These are phyloP conservation scores for Andrena fulva DNA, from an alignment of 2,888 invertebrate genomes.

Conservation along the genomic window DNA sequence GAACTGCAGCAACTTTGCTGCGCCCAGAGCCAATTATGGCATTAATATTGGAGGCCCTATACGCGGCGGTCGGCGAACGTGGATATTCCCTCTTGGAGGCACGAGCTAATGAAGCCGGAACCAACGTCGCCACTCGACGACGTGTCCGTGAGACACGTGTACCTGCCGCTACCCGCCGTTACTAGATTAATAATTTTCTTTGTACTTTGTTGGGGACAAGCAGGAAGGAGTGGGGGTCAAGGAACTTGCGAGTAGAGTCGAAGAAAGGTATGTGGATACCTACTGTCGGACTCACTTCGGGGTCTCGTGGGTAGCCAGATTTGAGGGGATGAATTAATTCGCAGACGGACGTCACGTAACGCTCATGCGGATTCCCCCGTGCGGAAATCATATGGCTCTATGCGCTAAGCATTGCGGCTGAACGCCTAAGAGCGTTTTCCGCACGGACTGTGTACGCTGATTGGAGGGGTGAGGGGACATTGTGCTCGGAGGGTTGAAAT, in stretches of 20 bases:
- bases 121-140: not conserved
- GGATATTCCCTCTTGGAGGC: constrained; percentile 21
- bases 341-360: too few relatives aligned
- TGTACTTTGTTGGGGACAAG: not conserved
- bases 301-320: too few relatives aligned
- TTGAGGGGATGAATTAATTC: too few relatives aligned
- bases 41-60: constrained; percentile 51
- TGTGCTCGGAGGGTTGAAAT: too few relatives aligned
- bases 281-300: too few relatives aligned
- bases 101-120: constrained; percentile 44
- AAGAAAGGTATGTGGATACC: too few relatives aligned
- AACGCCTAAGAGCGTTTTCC: too few relatives aligned
- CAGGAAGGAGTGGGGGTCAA: not conserved
- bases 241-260: not conserved
- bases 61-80: constrained; percentile 34
- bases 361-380: too few relatives aligned
- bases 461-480: too few relatives aligned
- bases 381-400: too few relatives aligned
- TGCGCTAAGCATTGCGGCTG: too few relatives aligned
- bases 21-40: constrained; percentile 49
- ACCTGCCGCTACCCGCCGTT: not conserved
- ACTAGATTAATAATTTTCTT: constrained; percentile 10
- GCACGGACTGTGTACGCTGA: too few relatives aligned
- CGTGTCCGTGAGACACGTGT: constrained; percentile 2
- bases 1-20: constrained; percentile 49